Evolutionary conservation across 2,113 vertebrate genomes (phyloP).

Genomic region (Burhinus oedicnemus): DNA sequence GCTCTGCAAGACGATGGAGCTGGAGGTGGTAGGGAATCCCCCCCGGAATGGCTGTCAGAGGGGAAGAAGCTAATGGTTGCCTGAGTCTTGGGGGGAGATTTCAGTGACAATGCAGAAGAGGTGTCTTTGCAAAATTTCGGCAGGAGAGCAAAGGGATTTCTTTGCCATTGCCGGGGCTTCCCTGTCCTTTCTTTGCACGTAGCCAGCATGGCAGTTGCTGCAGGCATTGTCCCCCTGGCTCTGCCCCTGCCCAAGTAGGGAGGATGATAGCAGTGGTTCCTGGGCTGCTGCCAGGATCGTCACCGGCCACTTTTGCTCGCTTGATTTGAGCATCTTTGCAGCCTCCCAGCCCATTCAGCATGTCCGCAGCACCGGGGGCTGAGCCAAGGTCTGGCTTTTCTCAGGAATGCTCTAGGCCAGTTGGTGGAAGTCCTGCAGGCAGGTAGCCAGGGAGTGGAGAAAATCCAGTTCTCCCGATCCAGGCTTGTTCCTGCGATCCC

Average conservation of each 20-base stretch:
- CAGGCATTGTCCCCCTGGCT: rapidly evolving
- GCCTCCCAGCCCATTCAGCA: background rate
- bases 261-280: background rate
- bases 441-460: conserved; percentile 16
- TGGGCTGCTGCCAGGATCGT: background rate
- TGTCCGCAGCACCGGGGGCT: rapidly evolving
- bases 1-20: background rate
- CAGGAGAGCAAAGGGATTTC: background rate
- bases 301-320: rapidly evolving
- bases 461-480: conserved; percentile 18
- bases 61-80: background rate
- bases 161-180: background rate
- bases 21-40: background rate
- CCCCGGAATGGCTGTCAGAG: background rate
- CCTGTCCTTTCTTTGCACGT: background rate
- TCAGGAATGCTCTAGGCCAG: background rate
- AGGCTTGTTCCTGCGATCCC: background rate
- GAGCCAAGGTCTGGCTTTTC: conserved; percentile 10
- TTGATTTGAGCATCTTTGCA: background rate
- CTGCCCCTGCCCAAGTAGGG: rapidly evolving
- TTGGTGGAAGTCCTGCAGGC: conserved; percentile 52
- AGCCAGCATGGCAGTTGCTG: rapidly evolving
- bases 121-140: background rate
- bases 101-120: background rate
- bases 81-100: rapidly evolving